Base-by-base conservation (phyloP, 1,140 invertebrate species). In the Diachasma alloeum region DNA sequence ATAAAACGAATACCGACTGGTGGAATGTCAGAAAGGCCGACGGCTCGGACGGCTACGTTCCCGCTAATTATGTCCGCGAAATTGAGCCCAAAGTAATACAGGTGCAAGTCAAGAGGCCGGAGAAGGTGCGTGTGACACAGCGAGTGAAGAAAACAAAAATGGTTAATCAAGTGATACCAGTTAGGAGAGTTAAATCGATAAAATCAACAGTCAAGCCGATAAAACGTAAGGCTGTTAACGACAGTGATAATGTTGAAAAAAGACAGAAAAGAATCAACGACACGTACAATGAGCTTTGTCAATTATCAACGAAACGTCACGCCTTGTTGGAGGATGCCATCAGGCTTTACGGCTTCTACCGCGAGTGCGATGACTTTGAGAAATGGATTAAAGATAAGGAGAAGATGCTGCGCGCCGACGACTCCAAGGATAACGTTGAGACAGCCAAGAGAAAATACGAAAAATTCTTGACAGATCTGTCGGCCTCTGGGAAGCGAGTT, bases 331-430 rank as follows among this genome's bases (percentile, higher is more conserved):
- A 97, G 81, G 98, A 99, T 87, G 95, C 97, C 0, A 97, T 98
- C 74, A 93, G 96, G 78, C 90, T 99, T 17, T 99, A 97, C 87
- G 95, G 94, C 37, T 99, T 99, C 91, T 98, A 97, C 87, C 92
- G 95, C n/a, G 97, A 99, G 86, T 99, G 98, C 90, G 97, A 99
- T 84, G 97, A 98, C 86, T 98, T 99, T 87, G 97, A 99, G 88
- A 94, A 95, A 79, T 99, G 98, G 98, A 98, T 99, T 84, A 95
- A 95, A 82, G 97, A 99, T 75, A 99, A 98, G 85, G 96, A 98
- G 87, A 94, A 95, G 83, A 92, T 98, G 88, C 90, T 99, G 24
- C 91, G 94, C 53, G 92, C 94, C 11, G 96, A 97, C 75, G 97
- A 98, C 80, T 93, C 93, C 13, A 91, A 93, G 15, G 96, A 97